Base-by-base conservation (phyloP, 2,888 invertebrate genomes). In the Philonicus albiceps region DNA sequence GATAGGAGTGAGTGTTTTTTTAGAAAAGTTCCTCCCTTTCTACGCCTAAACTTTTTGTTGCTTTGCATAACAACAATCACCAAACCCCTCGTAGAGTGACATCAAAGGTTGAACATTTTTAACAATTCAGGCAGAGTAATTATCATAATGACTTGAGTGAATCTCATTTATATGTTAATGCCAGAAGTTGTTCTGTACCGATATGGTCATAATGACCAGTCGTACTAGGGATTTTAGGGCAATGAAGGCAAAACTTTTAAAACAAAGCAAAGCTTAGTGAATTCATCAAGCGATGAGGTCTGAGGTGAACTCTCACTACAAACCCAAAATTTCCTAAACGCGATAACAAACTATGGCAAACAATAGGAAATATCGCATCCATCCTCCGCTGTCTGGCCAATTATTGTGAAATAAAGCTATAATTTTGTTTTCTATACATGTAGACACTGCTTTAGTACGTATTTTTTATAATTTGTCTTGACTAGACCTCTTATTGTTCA, bases 141-240 rank as follows among this genome's bases (percentile, higher is more conserved):
- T 88, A 88, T 81, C 88, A 87, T 88, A 88, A 88, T 87, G 85
- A 86, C 88, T 86, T 78, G 75, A 88, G 85, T 81, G 86, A 87
- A 88, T 87, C 85, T 87, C 87, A 87, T 88, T 88, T 88, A 88
- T 87, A 88, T 88, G 87, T 87, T 87, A 88, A 88, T 88, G 19
- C 22, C 55, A 75, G 53, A 85, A 85, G 75, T 75, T 85, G 75
- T 75, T 85, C 49, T 30, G 34, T 75, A 34, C 74, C 75, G 85
- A 85, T 85, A 85, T 75, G 74, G 74, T 85, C 75, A 75, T 85
- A 85, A 85, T 85, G 85, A 85, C 73, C 84, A 84, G 43, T 43
- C 84, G 84, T 84, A 73, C 72, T 43, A 84, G 31, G 73, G 84
- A 84, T 84, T 73, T 84, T 55, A 43, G 72, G 84, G 43, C 84